phyloP scores from a whole-genome alignment of 2,888 invertebrate species.

The Ophion ventricosus region DNA sequence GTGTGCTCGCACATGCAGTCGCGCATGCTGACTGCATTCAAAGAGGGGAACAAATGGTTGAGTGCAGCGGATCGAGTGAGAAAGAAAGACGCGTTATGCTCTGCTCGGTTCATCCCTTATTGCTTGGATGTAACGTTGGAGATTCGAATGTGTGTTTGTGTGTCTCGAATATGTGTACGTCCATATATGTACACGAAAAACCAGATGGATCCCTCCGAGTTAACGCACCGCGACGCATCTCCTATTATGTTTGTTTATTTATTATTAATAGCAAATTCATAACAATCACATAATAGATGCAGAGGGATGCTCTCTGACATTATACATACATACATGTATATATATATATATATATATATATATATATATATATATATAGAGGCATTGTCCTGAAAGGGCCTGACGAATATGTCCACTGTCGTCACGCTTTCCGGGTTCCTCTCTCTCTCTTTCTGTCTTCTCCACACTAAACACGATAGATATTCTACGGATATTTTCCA shows the following conservation, averaged over 20 bases:
- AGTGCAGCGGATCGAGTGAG: slow-evolving; percentile 34
- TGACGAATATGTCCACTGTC: slow-evolving; percentile 72
- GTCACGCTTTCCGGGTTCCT: slow-evolving; percentile 75
- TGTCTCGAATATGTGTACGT: not conserved
- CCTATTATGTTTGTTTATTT: slow-evolving; percentile 82
- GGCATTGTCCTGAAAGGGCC: slow-evolving; percentile 67
- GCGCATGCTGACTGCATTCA: slow-evolving; percentile 49
- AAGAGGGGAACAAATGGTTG: slow-evolving; percentile 28
- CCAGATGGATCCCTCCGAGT: slow-evolving; percentile 79
- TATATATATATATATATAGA: slow-evolving; percentile 50
- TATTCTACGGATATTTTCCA: slow-evolving; percentile 76
- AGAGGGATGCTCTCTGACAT: slow-evolving; percentile 43
- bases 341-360: slow-evolving; percentile 23
- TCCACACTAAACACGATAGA: slow-evolving; percentile 62
- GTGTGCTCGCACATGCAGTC: slow-evolving; percentile 52
- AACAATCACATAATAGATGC: slow-evolving; percentile 81
- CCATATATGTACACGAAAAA: slow-evolving; percentile 63
- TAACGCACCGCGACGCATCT: slow-evolving; percentile 80
- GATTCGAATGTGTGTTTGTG: not conserved
- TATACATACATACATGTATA: not conserved
- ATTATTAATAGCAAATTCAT: slow-evolving; percentile 83
- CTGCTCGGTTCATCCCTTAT: slow-evolving; percentile 2
- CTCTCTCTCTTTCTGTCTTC: slow-evolving; percentile 33
- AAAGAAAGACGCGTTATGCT: slow-evolving; percentile 43
- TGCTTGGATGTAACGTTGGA: not conserved